These are phyloP conservation scores for Odontesthes bonariensis DNA, from an alignment of 2,113 vertebrate genomes.

Conservation along the genomic window DNA sequence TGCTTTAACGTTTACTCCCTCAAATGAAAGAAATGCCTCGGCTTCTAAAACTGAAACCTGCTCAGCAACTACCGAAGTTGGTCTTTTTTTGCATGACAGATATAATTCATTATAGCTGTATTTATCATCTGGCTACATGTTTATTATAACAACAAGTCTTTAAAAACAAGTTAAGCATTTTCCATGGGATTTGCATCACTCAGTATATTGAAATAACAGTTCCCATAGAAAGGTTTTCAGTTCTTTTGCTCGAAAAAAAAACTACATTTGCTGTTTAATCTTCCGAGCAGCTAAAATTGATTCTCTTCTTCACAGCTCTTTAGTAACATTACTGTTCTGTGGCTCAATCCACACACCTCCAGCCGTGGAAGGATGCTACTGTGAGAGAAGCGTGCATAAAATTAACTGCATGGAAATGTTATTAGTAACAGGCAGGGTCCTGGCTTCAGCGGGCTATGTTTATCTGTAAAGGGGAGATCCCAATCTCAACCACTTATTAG, in stretches of 20 bases:
- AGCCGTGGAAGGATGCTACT: constrained; percentile 48
- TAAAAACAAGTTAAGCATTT: neutral
- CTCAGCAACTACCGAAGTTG: no score
- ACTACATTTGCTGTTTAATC: neutral
- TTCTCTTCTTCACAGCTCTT: neutral
- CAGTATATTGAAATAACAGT: neutral
- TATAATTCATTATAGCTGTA: no score
- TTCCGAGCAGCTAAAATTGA: neutral
- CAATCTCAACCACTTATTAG: constrained; percentile 79
- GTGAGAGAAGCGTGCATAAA: constrained; percentile 56
- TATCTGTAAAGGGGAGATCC: constrained; percentile 75
- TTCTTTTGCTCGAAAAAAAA: neutral
- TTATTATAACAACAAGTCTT: neutral
- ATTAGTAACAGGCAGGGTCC: constrained; percentile 68
- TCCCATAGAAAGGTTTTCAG: neutral
- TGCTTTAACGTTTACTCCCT: constrained; percentile 6
- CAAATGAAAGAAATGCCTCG: constrained; percentile 10
- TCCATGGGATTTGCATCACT: neutral
- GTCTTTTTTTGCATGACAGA: no score
- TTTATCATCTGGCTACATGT: no score
- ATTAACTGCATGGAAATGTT: constrained; percentile 56
- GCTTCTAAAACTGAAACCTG: constrained; percentile 2
- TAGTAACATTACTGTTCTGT: neutral
- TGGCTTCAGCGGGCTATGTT: constrained; percentile 68
- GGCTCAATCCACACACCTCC: constrained; percentile 23